phyloP scores from a whole-genome alignment of 2,797 vertebrate genomes.

The Luscinia luscinia region DNA sequence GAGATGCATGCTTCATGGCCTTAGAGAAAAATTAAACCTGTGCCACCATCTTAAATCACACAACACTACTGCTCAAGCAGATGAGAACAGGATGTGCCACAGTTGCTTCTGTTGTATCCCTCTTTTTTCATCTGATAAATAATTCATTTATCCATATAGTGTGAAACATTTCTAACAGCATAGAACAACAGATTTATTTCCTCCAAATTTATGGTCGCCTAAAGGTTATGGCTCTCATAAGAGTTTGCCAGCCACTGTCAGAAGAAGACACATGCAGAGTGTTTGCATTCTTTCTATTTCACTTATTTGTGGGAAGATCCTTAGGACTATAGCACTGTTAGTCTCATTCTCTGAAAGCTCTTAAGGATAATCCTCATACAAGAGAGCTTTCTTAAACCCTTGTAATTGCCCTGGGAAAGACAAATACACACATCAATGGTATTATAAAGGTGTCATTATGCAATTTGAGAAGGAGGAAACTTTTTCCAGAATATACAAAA shows the following conservation, averaged over 20 bases:
- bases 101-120: background rate
- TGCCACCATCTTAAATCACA: background rate
- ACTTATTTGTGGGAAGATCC: background rate
- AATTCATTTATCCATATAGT: background rate
- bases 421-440: accelerated
- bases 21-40: background rate
- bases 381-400: background rate
- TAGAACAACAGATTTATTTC: background rate
- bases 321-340: background rate
- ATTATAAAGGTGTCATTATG: background rate
- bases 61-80: background rate
- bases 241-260: background rate
- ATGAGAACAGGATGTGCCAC: background rate
- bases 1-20: background rate
- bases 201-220: background rate
- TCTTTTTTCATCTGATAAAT: background rate
- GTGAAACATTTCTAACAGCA: background rate
- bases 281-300: background rate
- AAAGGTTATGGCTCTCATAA: background rate
- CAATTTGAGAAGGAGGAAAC: background rate
- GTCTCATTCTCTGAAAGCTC: background rate
- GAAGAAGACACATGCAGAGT: background rate
- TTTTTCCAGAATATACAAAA: background rate
- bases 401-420: background rate
- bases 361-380: background rate